phyloP scores from a whole-genome alignment of 2,113 vertebrate genomes.

The Xenus cinereus region DNA sequence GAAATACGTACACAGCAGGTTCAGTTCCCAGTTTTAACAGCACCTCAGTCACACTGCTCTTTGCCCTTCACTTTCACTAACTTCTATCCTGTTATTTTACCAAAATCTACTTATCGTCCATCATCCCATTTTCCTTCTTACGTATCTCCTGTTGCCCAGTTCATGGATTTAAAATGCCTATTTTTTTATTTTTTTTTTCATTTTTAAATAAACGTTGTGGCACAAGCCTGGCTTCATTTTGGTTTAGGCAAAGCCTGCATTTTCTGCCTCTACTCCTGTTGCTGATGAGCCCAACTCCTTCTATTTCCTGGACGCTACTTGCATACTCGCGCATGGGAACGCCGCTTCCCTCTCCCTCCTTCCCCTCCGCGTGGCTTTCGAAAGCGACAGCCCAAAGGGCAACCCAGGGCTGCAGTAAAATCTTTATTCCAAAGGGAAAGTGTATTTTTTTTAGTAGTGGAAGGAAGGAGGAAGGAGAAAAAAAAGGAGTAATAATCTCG shows the following conservation, averaged over 20 bases:
- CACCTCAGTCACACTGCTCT: neutral
- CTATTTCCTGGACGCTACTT: neutral
- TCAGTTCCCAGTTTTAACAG: neutral
- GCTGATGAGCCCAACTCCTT: neutral
- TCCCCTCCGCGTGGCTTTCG: neutral
- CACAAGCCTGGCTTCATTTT: neutral
- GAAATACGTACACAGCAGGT: neutral
- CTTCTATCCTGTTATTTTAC: neutral
- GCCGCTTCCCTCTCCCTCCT: neutral
- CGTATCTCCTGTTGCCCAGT: neutral
- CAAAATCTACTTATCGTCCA: neutral
- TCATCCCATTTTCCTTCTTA: neutral
- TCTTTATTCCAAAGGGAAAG: neutral
- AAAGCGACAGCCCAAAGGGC: neutral
- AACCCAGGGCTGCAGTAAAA: neutral
- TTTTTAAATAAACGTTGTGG: neutral
- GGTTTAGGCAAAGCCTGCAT: neutral
- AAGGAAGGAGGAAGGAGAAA: neutral
- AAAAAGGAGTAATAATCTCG: neutral
- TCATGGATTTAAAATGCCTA: neutral
- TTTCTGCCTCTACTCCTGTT: neutral
- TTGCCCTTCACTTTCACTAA: neutral
- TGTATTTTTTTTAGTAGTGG: neutral
- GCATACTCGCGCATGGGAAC: accelerated
- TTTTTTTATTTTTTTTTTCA: neutral